Evolutionary conservation across 1,140 invertebrate species (phyloP), one percentile per base, ranked within the genome.

Genomic region (Coptotermes formosanus): DNA sequence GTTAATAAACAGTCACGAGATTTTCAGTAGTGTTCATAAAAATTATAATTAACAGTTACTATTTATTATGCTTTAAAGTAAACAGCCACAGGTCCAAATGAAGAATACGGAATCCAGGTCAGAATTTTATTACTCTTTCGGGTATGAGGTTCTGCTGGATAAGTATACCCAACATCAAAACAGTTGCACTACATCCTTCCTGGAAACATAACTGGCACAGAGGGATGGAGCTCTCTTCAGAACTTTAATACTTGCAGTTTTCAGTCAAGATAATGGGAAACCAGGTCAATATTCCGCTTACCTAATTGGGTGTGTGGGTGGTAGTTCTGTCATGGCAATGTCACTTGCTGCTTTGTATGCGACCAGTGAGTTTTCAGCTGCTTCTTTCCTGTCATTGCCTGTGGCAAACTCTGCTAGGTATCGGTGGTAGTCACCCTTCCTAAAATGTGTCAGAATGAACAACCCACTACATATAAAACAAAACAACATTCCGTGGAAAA

Each of bases 291-390:
- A 81, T 1, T 83, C 52, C 21, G 52, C 83, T 83, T 88, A 91
- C 90, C 90, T 95, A 91, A 97, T 97, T 89, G 96, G 98, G 94
- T 99, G 98, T 91, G 98, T 99, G 89, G 98, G 98, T 89, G 97
- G 97, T 92, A 99, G 94, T 92, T 99, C 98, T 89, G 96, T 97
- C 95, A 97, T 98, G 89, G 98, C 97, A 90, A 98, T 97, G 91
- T 99, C 98, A 91, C 96, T 98, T 89, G 98, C 98, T 89, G 97
- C 96, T 94, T 99, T 98, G 94, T 99, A 99, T 86, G 98, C 98
- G 89, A 97, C 96, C 91, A 99, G 94, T 89, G 97, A 98, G 90
- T 97, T 97, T 91, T 99, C 97, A 86, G 98, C 97, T 87, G 97
- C 97, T 92, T 97, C 97, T 93, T 98, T 98, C 91, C 97, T 95